Conservation (phyloP, 2,888 invertebrate species). For the Stenotaenia linearis region DNA sequence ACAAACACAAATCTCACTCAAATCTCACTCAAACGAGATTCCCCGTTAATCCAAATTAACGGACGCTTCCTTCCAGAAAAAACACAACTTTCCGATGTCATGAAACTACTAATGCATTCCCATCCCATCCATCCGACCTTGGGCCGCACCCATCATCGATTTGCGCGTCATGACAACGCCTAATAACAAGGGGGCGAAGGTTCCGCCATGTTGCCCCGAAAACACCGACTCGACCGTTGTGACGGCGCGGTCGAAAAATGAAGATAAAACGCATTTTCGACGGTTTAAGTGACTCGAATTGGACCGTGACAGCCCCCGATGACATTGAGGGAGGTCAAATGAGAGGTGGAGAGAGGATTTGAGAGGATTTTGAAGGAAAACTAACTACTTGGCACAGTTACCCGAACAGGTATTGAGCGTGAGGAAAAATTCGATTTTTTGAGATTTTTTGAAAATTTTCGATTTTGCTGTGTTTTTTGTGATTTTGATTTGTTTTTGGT, state of each 20-base stretch:
- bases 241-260: neutral
- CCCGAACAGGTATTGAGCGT: neutral
- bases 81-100: too few species aligned
- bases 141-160: slow-evolving; percentile 9
- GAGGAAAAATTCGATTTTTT: too few species aligned
- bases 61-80: too few species aligned
- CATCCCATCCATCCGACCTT: neutral
- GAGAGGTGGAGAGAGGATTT: neutral
- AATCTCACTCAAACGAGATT: too few species aligned
- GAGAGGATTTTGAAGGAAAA: neutral
- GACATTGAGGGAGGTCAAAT: neutral
- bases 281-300: neutral
- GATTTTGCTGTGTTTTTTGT: too few species aligned
- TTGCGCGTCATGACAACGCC: neutral
- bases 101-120: neutral
- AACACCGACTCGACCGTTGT: neutral
- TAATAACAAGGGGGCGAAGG: neutral
- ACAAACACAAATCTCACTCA: too few species aligned
- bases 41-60: too few species aligned
- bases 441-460: too few species aligned
- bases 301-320: neutral
- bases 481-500: too few species aligned
- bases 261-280: neutral
- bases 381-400: slow-evolving; percentile 9
- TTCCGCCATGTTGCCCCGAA: neutral